These are phyloP conservation scores for Caloenas nicobarica DNA, from an alignment of 2,113 vertebrate species.

Conservation along the genomic window DNA sequence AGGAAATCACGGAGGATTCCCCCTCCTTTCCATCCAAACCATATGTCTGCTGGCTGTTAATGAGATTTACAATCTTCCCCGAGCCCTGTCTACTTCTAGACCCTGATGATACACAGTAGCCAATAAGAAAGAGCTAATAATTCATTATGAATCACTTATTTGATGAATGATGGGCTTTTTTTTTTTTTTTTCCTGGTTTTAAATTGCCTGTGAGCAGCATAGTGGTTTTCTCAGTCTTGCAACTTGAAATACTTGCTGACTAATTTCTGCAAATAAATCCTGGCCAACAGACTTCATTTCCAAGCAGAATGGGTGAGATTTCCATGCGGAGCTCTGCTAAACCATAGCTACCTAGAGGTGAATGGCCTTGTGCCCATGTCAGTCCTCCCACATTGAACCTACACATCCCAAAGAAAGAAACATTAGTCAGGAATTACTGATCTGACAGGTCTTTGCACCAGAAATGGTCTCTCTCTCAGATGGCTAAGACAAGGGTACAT, in stretches of 20 bases:
- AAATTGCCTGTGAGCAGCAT: neutral
- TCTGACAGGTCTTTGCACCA: neutral
- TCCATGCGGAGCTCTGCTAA: neutral
- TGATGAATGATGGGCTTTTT: neutral
- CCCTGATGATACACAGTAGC: neutral
- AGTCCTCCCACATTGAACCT: neutral
- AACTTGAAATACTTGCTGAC: neutral
- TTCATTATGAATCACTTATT: neutral
- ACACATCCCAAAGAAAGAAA: neutral
- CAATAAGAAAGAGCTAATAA: neutral
- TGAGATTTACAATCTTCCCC: neutral
- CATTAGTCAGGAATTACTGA: neutral
- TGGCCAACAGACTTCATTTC: neutral
- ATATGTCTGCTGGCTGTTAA: neutral
- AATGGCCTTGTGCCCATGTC: fast-evolving
- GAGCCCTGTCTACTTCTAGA: neutral
- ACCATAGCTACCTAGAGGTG: neutral
- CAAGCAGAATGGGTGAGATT: neutral
- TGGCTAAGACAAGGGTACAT: neutral
- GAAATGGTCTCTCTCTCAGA: neutral
- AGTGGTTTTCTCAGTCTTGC: neutral
- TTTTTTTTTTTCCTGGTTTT: neutral
- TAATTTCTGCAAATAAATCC: neutral
- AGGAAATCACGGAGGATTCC: neutral
- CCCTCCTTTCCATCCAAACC: neutral